phyloP scores from a whole-genome alignment of 2,113 vertebrate species.

The Puffinus mauretanicus region DNA sequence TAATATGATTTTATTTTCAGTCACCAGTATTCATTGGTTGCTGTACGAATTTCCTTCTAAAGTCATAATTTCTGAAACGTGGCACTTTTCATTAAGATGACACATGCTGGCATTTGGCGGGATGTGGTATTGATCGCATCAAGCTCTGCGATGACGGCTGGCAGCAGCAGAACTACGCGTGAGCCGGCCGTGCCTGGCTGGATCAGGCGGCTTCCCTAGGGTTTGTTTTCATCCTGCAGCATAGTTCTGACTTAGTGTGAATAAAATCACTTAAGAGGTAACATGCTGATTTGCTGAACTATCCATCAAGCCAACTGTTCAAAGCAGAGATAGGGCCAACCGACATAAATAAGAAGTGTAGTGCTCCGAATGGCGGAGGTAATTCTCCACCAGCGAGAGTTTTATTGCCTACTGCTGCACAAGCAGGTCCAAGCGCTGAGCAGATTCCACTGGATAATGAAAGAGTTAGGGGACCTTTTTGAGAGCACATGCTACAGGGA shows the following conservation, averaged over 20 bases:
- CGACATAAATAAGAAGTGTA: neutral
- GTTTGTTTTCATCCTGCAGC: neutral
- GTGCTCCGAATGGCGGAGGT: neutral
- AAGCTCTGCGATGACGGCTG: neutral
- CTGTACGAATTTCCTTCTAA: neutral
- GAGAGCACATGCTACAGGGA: fast-evolving
- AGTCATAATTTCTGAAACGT: neutral
- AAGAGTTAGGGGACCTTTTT: neutral
- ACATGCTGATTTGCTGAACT: conserved; percentile 28
- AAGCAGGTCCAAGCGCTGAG: neutral
- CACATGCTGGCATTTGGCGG: conserved; percentile 7
- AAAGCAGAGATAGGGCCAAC: neutral
- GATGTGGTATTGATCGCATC: neutral
- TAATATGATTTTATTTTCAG: neutral
- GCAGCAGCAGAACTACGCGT: neutral
- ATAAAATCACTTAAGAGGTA: conserved; percentile 20
- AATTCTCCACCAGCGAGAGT: neutral
- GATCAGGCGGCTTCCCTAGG: neutral
- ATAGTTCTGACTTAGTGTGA: neutral
- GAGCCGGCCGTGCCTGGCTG: neutral
- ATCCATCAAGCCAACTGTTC: neutral
- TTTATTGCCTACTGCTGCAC: neutral
- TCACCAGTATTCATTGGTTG: neutral
- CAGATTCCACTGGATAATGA: neutral
- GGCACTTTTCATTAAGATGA: conserved; percentile 3